A percentile compares a stretch with the other conserved stretches of the same genome.
Conservation (phyloP, 23 tunicate species). For the Trididemnum miniatum region DNA sequence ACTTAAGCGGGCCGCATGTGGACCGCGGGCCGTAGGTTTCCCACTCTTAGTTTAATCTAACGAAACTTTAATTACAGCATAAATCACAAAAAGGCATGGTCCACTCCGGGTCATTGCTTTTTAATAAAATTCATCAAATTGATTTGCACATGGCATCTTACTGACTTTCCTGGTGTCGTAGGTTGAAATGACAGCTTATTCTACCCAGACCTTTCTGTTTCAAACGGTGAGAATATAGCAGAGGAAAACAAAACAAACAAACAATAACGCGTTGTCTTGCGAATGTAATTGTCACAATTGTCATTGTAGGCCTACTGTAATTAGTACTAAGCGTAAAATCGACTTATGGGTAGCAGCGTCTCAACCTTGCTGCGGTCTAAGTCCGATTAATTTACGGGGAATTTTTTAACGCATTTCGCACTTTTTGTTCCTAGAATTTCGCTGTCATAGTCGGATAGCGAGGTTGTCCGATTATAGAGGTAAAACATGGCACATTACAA, state of each 20-base stretch:
- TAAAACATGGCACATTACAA: neutral
- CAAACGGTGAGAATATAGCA: neutral
- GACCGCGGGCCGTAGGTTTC: no score
- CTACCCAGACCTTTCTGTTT: neutral
- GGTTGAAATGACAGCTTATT: neutral
- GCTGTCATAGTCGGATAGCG: neutral
- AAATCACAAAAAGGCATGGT: no score
- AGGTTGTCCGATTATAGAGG: neutral
- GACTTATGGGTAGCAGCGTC: no score
- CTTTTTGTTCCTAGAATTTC: neutral
- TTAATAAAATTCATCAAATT: no score
- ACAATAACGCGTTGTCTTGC: neutral
- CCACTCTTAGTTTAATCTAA: no score
- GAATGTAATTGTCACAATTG: no score
- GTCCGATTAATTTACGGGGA: neutral
- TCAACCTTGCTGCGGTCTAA: neutral
- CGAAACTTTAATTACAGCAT: no score
- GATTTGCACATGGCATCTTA: neutral
- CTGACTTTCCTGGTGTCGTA: neutral
- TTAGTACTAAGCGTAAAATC: no score
- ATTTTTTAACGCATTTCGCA: neutral
- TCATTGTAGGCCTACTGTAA: no score
- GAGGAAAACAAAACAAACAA: neutral
- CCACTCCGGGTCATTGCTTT: no score
- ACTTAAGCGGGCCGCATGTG: no score